phyloP scores from a whole-genome alignment of 2,113 vertebrate species.

The Ophthalmolycus amberensis region DNA sequence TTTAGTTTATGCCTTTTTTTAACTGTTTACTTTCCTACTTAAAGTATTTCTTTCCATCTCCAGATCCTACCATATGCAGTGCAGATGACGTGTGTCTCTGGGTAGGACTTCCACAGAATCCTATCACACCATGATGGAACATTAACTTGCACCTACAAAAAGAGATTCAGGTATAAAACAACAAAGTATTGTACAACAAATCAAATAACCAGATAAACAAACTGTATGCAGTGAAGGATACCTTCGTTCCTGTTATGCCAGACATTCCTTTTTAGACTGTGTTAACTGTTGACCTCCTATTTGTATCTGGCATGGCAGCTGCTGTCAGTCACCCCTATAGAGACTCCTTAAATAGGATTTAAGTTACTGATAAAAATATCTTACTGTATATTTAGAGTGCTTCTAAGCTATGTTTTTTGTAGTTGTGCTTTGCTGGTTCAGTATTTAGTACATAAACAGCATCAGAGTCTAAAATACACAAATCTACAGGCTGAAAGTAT shows the following conservation, averaged over 20 bases:
- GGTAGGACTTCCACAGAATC: conserved; percentile 91
- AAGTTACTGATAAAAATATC: conserved; percentile 37
- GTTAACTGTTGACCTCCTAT: conserved; percentile 47
- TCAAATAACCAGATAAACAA: neutral
- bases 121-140: conserved; percentile 92
- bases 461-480: neutral
- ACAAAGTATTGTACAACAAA: neutral
- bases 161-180: conserved; percentile 29
- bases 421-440: neutral
- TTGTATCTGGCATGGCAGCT: conserved; percentile 59
- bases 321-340: conserved; percentile 33
- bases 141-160: conserved; percentile 85
- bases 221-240: neutral
- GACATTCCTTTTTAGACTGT: conserved; percentile 41
- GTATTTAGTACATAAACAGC: neutral
- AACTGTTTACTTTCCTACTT: neutral
- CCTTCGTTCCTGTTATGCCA: conserved; percentile 26
- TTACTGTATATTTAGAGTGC: conserved; percentile 27
- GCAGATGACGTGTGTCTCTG: conserved; percentile 86
- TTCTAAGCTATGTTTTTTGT: neutral
- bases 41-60: neutral
- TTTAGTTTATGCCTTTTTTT: neutral
- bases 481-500: neutral
- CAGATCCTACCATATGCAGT: conserved; percentile 87
- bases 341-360: conserved; percentile 36